phyloP scores from a whole-genome alignment of 2,113 vertebrate genomes.

The Noctilio leporinus region DNA sequence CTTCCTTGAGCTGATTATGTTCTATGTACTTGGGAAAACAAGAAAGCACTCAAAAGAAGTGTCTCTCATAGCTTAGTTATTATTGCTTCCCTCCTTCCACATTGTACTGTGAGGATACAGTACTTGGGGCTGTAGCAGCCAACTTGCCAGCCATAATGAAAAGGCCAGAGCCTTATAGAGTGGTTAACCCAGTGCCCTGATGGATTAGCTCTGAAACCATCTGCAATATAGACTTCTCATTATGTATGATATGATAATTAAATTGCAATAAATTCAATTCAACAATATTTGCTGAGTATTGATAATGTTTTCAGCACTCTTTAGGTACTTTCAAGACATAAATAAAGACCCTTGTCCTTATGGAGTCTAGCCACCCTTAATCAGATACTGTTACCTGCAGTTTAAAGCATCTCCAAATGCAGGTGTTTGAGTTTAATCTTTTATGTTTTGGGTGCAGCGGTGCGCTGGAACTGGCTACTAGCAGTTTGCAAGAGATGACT shows the following conservation, averaged over 20 bases:
- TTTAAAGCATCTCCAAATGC: neutral
- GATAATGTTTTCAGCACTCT: neutral
- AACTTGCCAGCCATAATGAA: neutral
- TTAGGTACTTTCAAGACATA: neutral
- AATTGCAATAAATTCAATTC: neutral
- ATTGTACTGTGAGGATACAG: neutral
- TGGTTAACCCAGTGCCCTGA: neutral
- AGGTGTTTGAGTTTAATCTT: neutral
- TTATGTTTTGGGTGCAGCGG: too few species aligned
- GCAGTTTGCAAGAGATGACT: neutral
- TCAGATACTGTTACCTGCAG: neutral
- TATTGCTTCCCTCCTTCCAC: neutral
- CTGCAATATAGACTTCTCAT: neutral
- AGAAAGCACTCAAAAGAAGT: neutral
- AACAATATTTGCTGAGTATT: neutral
- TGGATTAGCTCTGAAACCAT: neutral
- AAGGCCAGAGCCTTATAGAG: neutral
- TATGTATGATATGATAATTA: neutral
- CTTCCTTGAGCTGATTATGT: neutral
- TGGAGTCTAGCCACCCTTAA: neutral
- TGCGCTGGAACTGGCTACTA: neutral
- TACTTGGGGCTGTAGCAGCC: neutral
- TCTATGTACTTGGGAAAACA: neutral
- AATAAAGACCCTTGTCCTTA: neutral
- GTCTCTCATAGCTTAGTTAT: neutral